Conservation (phyloP, 1,140 invertebrate genomes). For the Mizuhopecten yessoensis region DNA sequence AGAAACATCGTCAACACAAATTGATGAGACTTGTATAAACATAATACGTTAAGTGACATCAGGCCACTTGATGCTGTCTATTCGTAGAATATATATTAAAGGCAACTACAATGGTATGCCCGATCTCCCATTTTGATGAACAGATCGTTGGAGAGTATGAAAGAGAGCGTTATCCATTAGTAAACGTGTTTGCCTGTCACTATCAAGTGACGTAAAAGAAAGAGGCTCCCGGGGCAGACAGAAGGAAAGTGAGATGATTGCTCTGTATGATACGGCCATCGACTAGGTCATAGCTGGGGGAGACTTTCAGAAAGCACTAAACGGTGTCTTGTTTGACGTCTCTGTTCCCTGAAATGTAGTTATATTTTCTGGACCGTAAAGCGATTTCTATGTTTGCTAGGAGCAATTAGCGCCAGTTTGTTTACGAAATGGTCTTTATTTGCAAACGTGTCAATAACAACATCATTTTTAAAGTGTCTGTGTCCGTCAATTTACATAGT, state of each 20-base stretch:
- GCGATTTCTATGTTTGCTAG: background rate
- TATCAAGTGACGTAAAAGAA: background rate
- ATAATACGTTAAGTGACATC: background rate
- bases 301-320: too few relatives aligned
- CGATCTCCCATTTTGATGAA: background rate
- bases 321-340: background rate
- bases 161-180: background rate
- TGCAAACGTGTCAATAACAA: constrained; percentile 2
- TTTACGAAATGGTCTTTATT: background rate
- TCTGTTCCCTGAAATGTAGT: background rate
- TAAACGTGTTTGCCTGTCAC: background rate
- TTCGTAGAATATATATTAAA: background rate
- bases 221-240: background rate
- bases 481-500: background rate
- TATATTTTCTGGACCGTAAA: background rate
- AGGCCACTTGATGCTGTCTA: background rate
- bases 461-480: background rate
- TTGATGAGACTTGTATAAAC: background rate
- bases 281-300: background rate
- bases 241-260: background rate
- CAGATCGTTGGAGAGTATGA: background rate
- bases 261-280: background rate
- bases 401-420: background rate
- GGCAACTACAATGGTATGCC: background rate
- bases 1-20: too few relatives aligned